Conservation (phyloP, 2,113 vertebrate genomes). For the Spea multiplicata region DNA sequence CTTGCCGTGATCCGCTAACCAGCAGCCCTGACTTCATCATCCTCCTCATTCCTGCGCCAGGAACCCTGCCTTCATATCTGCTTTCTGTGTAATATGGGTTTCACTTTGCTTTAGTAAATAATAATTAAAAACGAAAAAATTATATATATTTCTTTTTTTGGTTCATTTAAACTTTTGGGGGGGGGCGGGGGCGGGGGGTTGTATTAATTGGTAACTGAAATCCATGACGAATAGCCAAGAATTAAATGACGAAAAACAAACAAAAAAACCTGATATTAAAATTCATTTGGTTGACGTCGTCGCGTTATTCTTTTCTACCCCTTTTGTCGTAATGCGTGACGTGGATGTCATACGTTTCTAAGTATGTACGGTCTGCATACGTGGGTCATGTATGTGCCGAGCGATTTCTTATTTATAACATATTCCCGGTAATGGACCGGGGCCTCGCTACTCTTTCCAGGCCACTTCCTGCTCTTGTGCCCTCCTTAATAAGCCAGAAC, state of each 20-base stretch:
- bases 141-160: constrained; percentile 53
- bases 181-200: constrained; percentile 53
- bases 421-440: no score
- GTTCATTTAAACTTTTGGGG: constrained; percentile 65
- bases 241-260: constrained; percentile 45
- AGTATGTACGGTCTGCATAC: no score
- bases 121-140: constrained; percentile 32
- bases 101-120: constrained; percentile 63
- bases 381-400: no score
- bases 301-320: neutral
- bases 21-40: no score
- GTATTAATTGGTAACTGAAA: constrained; percentile 73
- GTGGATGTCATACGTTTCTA: neutral
- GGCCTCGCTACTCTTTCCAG: no score
- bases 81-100: constrained; percentile 64
- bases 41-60: neutral
- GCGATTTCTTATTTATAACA: no score
- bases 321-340: neutral
- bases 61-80: neutral
- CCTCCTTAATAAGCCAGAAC: no score
- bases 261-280: constrained; percentile 65
- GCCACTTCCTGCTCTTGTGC: no score
- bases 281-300: constrained; percentile 73
- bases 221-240: constrained; percentile 64
- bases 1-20: no score